Percentiles rank a stretch among this genome's conserved stretches.
Conservation (phyloP, 2,113 vertebrate genomes). For the Lepisosteus osseus region DNA sequence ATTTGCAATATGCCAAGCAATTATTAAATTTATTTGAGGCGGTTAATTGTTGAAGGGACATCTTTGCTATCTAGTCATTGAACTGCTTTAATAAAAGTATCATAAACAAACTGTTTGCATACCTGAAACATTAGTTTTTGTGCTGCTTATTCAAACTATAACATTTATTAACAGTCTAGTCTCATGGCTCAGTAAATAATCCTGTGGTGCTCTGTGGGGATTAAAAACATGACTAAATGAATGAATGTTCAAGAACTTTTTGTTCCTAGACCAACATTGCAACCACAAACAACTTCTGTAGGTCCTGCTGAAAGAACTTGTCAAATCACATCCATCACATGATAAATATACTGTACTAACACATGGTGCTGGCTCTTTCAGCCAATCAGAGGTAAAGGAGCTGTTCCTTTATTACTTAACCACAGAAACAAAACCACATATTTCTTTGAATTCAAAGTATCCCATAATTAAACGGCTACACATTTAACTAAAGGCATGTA, state of each 20-base stretch:
- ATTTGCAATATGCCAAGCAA: too few species aligned
- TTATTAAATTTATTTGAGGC: too few species aligned
- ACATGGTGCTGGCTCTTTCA: conserved; percentile 30
- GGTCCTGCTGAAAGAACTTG: conserved; percentile 29
- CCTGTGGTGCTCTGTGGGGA: conserved; percentile 49
- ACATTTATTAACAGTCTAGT: conserved; percentile 53
- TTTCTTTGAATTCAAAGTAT: too few species aligned
- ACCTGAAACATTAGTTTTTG: too few species aligned
- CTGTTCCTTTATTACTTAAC: background rate
- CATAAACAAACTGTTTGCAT: too few species aligned
- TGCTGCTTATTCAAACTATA: background rate
- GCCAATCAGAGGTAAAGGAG: conserved; percentile 20
- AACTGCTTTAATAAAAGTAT: too few species aligned
- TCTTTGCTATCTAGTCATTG: too few species aligned
- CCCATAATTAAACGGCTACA: too few species aligned
- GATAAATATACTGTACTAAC: conserved; percentile 40
- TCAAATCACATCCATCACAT: conserved; percentile 34
- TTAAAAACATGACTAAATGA: conserved; percentile 26
- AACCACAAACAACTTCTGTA: conserved; percentile 1
- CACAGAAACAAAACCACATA: background rate
- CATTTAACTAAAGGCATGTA: too few species aligned
- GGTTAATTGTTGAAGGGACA: too few species aligned
- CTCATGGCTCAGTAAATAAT: conserved; percentile 58
- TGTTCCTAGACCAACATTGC: conserved; percentile 23
- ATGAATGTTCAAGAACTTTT: conserved; percentile 35